Percentiles rank a stretch among this genome's conserved stretches.
These are phyloP conservation scores for Agriopis marginaria DNA, from an alignment of 2,888 invertebrate genomes.

Conservation along the genomic window DNA sequence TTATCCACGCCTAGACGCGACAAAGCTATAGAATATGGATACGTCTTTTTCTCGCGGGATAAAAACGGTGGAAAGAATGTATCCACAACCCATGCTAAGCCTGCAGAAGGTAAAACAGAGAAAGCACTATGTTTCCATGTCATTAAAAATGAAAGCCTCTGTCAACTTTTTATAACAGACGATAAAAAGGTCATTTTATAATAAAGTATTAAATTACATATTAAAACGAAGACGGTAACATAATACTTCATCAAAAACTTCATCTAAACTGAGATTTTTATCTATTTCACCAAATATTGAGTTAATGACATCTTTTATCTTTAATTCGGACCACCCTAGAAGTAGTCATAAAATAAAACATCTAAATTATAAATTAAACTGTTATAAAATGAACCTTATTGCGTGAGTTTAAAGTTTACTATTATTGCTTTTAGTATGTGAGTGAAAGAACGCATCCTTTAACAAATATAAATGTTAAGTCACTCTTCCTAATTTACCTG, in stretches of 20 bases:
- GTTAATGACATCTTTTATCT: slow-evolving; percentile 40
- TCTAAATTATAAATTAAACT: slow-evolving; percentile 36
- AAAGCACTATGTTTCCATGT: not conserved
- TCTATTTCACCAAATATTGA: slow-evolving; percentile 40
- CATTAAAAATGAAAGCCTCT: not conserved
- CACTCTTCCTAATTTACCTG: slow-evolving; percentile 42
- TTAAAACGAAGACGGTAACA: slow-evolving; percentile 35
- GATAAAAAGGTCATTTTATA: slow-evolving; percentile 2
- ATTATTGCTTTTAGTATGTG: not conserved
- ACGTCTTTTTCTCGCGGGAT: too few relatives aligned
- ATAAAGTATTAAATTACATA: slow-evolving; percentile 39
- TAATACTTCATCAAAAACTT: slow-evolving; percentile 40
- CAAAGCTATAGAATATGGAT: too few relatives aligned
- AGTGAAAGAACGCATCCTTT: slow-evolving; percentile 8
- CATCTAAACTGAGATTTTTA: slow-evolving; percentile 37
- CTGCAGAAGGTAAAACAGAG: not conserved
- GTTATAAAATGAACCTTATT: slow-evolving; percentile 29
- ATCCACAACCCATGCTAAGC: too few relatives aligned
- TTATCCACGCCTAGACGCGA: too few relatives aligned
- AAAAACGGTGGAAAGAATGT: too few relatives aligned
- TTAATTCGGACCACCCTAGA: slow-evolving; percentile 42
- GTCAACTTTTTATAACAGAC: slow-evolving; percentile 9
- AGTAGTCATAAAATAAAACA: slow-evolving; percentile 29
- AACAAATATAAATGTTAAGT: slow-evolving; percentile 38
- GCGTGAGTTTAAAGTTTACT: slow-evolving; percentile 9